Base-by-base conservation (phyloP, 2,797 vertebrate genomes). In the Trachurus trachurus region DNA sequence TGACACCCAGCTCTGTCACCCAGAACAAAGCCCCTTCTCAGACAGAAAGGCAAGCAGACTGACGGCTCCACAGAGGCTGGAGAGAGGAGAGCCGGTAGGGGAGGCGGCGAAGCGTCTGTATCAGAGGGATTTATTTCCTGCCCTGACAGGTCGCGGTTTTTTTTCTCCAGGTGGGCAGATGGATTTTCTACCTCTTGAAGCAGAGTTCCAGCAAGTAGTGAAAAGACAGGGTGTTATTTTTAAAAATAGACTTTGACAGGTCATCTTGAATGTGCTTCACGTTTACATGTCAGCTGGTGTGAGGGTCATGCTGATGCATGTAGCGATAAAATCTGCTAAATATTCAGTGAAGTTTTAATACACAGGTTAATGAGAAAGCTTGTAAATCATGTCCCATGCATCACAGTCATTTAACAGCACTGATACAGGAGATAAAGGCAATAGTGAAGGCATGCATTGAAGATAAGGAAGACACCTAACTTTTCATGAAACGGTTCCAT, bases 1-100 rank as follows among this genome's bases (percentile, higher is more conserved):
- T 89, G 88, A 91, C 89, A 91, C 76, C 71, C 75, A 80, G 89
- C 90, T 89, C 89, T 91, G 90, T 92, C 92, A 89, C 74, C 87
- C 89, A 88, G 89, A 92, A 93, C 90, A 93, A 93, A 94, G 89
- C 86, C 83, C 87, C 60, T 58, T 67, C 85, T 89, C 85, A 86
- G 90, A 87, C 89, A 91, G 89, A 84, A 52, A 89, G 80, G 78
- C 77, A 60, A 67, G 86, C 88, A 79, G 86, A 77, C 88, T 76
- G 88, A 85, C 76, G 60, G 87, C 87, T 87, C 87, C 86, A 62
- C 59, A 66, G 85, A 90, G 88, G 71, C 81, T 65, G 82, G 75
- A 80, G 71, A 80, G 87, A 84, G 80, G 52, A 88, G 87, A 69
- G 77, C 22, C 9, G 9, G 70, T 62, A 45, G 78, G 78, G 76